Conservation (phyloP, 2,888 invertebrate species). For the Epirrhoe tristata region DNA sequence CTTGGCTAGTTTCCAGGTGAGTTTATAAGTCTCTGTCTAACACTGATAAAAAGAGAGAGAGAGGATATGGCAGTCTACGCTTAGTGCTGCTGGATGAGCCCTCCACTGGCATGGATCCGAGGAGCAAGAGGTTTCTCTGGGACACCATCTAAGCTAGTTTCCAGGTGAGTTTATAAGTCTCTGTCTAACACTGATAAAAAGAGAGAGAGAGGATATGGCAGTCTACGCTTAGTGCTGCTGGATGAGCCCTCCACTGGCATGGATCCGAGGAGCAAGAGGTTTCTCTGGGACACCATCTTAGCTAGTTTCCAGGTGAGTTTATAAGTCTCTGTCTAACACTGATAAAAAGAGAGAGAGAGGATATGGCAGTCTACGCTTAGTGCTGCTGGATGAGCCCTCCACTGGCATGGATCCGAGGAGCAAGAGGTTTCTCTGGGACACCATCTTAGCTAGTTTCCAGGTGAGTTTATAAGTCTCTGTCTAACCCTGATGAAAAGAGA, state of each 20-base stretch:
- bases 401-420: no score
- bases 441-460: slow-evolving; percentile 85
- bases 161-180: slow-evolving; percentile 77
- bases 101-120: slow-evolving; percentile 94
- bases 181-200: no score
- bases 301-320: slow-evolving; percentile 87
- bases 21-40: not conserved
- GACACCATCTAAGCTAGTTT: slow-evolving; percentile 92
- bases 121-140: slow-evolving; percentile 93
- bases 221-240: no score
- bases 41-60: no score
- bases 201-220: no score
- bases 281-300: not conserved
- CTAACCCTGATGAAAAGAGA: no score
- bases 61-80: slow-evolving; percentile 91
- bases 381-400: no score
- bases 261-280: no score
- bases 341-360: no score
- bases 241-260: no score
- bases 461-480: slow-evolving; percentile 55
- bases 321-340: no score
- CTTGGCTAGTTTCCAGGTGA: slow-evolving; percentile 90
- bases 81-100: slow-evolving; percentile 94
- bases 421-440: not conserved
- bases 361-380: no score